Evolutionary conservation across 1,140 invertebrate genomes (phyloP), one percentile per base, ranked within the genome.

Genomic region (Saccostrea echinata): DNA sequence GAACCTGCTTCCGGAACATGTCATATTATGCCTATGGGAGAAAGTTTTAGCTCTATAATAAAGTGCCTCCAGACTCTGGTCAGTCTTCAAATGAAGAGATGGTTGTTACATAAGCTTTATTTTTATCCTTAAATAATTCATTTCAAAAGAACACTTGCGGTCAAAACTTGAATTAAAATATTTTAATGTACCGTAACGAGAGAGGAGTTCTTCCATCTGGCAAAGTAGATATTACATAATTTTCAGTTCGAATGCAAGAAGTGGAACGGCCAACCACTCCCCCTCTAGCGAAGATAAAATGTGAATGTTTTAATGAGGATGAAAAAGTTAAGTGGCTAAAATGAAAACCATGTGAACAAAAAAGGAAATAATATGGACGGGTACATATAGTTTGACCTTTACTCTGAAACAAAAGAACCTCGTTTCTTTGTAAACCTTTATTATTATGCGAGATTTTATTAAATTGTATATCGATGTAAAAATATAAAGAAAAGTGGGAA

Each of bases 171-270:
- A 27, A 76, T 76, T 27, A 16, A 30, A 33, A 33, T 30, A 33
- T 16, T 30, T 76, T 76, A 76, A 76, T 76, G 27, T 76, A 76
- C 24, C 68, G 68, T 76, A 16, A 33, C 68, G 33, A 76, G 27
- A 76, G 27, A 33, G 68, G 68, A 76, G 27, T 76, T 76, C 64
- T 68, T 68, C 68, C 68, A 76, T 76, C 68, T 76, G 68, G 68
- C 68, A 30, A 33, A 76, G 68, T 76, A 76, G 68, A 13, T 76
- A 33, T 76, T 76, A 27, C 68, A 76, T 76, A 76, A 76, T 13
- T 76, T 33, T 76, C 68, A 76, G 68, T 76, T 30, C 12, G 68
- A 33, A 76, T 4, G 68, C 68, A 76, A 27, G 68, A 24, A 76
- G 68, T 76, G 27, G 68, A 76, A 30, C 68, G 68, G 16, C 68